Evolutionary conservation across 2,888 invertebrate species (phyloP).

Genomic region (Cheilosia pagana): DNA sequence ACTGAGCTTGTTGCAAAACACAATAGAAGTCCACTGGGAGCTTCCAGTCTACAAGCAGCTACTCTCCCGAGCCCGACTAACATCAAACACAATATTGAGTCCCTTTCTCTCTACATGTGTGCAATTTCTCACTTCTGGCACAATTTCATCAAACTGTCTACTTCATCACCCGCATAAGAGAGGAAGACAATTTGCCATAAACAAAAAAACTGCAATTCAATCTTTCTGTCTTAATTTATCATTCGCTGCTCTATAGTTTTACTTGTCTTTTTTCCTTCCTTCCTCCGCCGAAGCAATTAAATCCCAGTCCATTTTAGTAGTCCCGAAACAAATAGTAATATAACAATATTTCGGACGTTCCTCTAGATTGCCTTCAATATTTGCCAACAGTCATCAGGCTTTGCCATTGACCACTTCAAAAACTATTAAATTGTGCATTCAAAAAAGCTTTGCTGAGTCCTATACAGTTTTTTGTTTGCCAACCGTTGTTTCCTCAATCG

Average conservation of each 20-base stretch:
- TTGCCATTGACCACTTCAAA: constrained; percentile 45
- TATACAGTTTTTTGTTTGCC: constrained; percentile 23
- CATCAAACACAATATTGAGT: too few relatives aligned
- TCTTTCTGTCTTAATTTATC: not conserved
- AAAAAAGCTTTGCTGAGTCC: constrained; percentile 30
- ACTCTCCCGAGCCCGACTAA: too few relatives aligned
- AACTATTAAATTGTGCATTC: constrained; percentile 65
- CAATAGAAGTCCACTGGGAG: too few relatives aligned
- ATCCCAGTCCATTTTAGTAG: not conserved
- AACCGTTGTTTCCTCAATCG: constrained; percentile 25
- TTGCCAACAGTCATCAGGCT: constrained; percentile 2
- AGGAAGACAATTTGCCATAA: not conserved
- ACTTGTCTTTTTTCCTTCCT: not conserved
- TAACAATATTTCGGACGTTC: constrained; percentile 19
- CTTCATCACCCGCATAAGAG: too few relatives aligned
- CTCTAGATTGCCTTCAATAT: constrained; percentile 29
- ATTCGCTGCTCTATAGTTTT: not conserved
- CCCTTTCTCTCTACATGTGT: too few relatives aligned
- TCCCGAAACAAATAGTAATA: constrained; percentile 35
- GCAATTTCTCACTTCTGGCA: too few relatives aligned
- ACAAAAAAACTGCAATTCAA: not conserved
- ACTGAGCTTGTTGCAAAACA: too few relatives aligned
- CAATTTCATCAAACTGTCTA: too few relatives aligned
- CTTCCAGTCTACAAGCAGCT: too few relatives aligned
- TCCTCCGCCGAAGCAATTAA: constrained; percentile 16